These are phyloP conservation scores for Xerus rutilus DNA, from an alignment of 2,797 vertebrate genomes.

Conservation along the genomic window DNA sequence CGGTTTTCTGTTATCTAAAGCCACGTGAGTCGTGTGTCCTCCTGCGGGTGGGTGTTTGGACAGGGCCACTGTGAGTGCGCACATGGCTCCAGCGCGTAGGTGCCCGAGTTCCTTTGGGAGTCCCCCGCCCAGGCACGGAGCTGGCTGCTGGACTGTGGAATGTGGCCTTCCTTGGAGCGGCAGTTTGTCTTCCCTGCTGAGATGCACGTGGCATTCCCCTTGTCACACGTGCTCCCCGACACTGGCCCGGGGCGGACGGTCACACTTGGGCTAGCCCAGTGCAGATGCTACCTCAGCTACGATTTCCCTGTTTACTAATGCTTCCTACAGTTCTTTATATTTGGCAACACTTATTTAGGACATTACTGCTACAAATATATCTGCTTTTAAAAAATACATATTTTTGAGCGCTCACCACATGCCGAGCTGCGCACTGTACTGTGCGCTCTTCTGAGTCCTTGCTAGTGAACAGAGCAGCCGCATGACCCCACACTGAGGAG, in stretches of 20 bases:
- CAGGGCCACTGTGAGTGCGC: accelerated
- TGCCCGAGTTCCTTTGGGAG: background rate
- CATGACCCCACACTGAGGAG: background rate
- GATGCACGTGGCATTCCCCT: background rate
- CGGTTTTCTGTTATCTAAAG: accelerated
- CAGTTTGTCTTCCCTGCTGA: no score
- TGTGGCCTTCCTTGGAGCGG: accelerated
- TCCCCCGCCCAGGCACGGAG: accelerated
- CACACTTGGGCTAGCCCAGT: no score
- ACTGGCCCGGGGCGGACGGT: background rate
- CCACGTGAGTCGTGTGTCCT: accelerated
- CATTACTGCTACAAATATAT: background rate
- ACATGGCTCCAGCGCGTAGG: background rate
- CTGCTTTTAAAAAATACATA: background rate
- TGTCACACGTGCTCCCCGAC: accelerated
- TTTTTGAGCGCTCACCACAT: no score
- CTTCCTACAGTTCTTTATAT: background rate
- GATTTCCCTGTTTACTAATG: background rate
- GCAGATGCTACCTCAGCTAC: background rate
- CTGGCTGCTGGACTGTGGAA: background rate
- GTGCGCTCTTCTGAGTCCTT: background rate
- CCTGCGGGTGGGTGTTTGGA: accelerated
- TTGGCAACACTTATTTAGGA: background rate
- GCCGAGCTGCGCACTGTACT: background rate
- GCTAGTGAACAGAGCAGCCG: background rate